A percentile compares a stretch with the other conserved stretches of the same genome.
Evolutionary conservation across 2,888 invertebrate genomes (phyloP).

Genomic region (Macropis europaea): DNA sequence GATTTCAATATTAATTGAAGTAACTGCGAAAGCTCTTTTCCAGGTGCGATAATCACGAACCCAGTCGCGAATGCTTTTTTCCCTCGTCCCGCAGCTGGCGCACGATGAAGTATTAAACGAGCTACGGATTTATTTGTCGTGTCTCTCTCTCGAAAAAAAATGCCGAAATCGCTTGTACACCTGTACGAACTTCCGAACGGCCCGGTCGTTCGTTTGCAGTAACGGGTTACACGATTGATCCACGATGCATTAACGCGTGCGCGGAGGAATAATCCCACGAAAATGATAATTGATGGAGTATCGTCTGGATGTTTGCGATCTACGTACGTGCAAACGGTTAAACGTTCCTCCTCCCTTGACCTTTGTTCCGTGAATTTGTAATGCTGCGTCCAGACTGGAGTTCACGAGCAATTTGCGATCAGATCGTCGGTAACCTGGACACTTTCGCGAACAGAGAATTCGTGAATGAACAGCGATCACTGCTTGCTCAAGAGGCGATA

Average conservation of each 20-base stretch:
- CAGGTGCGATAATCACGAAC: slow-evolving; percentile 2
- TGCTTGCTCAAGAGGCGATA: too few species aligned
- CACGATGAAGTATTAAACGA: neutral
- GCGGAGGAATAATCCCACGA: slow-evolving; percentile 8
- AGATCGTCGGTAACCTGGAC: too few species aligned
- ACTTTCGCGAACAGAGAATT: too few species aligned
- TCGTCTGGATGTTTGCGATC: neutral
- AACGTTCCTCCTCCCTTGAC: slow-evolving; percentile 6
- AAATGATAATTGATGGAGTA: slow-evolving; percentile 12
- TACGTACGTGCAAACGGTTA: neutral
- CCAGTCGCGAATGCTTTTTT: neutral
- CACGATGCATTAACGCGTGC: slow-evolving; percentile 1
- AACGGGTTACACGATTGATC: neutral
- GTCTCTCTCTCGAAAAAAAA: too few species aligned
- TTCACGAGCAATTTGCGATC: too few species aligned
- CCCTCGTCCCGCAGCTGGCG: neutral
- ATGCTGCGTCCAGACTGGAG: too few species aligned
- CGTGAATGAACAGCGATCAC: too few species aligned
- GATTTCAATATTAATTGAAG: slow-evolving; percentile 54
- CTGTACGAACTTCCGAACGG: too few species aligned
- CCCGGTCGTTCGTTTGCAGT: too few species aligned
- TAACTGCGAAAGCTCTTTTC: slow-evolving; percentile 37
- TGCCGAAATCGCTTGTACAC: too few species aligned
- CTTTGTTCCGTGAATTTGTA: neutral
- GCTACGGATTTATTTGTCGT: neutral